Evolutionary conservation across 2,888 invertebrate genomes (phyloP).

Genomic region (Melipona bicolor): DNA sequence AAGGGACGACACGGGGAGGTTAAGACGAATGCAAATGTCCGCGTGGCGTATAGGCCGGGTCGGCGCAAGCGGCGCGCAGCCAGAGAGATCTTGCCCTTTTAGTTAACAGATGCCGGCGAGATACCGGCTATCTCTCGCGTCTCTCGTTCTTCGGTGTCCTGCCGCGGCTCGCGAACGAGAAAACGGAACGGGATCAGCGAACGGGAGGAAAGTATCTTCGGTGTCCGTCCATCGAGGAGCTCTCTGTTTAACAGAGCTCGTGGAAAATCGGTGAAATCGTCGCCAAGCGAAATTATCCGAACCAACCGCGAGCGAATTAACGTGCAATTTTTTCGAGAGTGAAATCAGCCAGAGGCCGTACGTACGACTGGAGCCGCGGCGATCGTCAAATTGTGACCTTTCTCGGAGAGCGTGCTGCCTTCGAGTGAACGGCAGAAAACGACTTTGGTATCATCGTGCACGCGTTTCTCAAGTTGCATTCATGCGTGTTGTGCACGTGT

Average conservation of each 20-base stretch:
- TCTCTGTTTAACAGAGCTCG: constrained; percentile 3
- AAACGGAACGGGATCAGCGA: constrained; percentile 42
- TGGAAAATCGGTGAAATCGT: not conserved
- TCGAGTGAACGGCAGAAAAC: constrained; percentile 52
- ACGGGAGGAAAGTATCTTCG: constrained; percentile 38
- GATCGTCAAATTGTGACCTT: constrained; percentile 52
- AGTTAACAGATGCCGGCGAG: constrained; percentile 82
- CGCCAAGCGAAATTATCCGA: not conserved
- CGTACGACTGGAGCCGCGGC: not conserved
- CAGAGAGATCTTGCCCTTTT: constrained; percentile 79
- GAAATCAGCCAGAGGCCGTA: not conserved
- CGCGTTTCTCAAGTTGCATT: constrained; percentile 63
- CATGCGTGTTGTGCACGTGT: constrained; percentile 63
- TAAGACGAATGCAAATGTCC: constrained; percentile 79
- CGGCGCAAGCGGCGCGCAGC: constrained; percentile 47
- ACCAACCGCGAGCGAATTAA: not conserved
- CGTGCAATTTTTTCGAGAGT: not conserved
- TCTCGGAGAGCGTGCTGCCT: constrained; percentile 36
- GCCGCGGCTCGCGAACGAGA: constrained; percentile 21
- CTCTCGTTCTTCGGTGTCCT: constrained; percentile 31
- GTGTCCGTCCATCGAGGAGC: constrained; percentile 10
- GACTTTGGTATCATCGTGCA: constrained; percentile 51
- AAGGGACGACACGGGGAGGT: constrained; percentile 27
- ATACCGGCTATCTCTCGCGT: constrained; percentile 67
- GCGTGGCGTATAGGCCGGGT: constrained; percentile 66